Conservation (phyloP, 2,113 vertebrate species). For the Cyprichromis sp. region DNA sequence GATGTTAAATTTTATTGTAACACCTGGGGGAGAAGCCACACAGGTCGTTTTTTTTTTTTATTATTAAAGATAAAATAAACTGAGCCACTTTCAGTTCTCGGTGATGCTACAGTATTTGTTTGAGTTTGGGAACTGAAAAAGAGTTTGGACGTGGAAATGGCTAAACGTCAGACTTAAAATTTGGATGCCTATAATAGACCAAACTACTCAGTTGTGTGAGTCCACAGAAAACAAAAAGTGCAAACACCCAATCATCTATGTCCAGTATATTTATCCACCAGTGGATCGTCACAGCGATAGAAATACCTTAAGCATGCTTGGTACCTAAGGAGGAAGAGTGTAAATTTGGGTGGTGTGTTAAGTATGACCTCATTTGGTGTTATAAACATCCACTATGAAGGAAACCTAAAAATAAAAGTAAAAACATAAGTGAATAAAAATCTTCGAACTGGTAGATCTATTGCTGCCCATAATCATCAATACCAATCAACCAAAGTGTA, state of each 20-base stretch:
- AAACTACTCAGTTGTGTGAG: not conserved
- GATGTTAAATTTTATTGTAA: not conserved
- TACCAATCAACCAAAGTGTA: not conserved
- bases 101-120: not conserved
- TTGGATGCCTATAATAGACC: not conserved
- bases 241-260: not conserved
- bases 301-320: not conserved
- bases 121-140: not conserved
- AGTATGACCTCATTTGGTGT: not conserved
- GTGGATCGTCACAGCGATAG: not conserved
- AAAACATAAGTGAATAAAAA: not conserved
- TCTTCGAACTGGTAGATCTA: not conserved
- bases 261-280: not conserved
- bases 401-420: not conserved
- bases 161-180: accelerated
- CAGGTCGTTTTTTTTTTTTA: not conserved
- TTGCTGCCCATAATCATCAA: not conserved
- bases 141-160: not conserved
- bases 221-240: not conserved
- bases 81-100: not conserved
- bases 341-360: not conserved
- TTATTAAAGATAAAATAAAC: not conserved
- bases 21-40: not conserved
- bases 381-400: not conserved
- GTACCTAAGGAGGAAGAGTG: not conserved